Base-by-base conservation (phyloP, 2,888 invertebrate species). In the Ophion slaviceki region DNA sequence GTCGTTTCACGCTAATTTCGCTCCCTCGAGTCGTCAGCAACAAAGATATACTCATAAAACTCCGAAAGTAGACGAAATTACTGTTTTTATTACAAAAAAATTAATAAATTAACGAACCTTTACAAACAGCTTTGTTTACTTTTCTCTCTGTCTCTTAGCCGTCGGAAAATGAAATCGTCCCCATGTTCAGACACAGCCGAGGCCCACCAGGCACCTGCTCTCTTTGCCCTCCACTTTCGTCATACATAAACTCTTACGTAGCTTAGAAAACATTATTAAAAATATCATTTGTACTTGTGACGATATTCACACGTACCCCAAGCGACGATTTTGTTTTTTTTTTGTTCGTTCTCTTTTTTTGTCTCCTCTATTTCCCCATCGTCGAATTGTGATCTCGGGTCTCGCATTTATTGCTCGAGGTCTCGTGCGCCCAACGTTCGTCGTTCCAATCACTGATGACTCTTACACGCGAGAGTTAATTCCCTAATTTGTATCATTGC, bases 231-330 rank as follows among this genome's bases (percentile, higher is more conserved):
- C 64, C 66, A 10, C 24, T 77, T 53, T 28, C 11, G 14, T 75
- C 40, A 8, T 59, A 59, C 61, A 10, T 64, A 45, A 17, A 71
- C 64, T 82, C 66, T 77, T 36, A 40, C 24, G 47, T 81, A 76
- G 61, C 57, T 64, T 71, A 62, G 62, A 71, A 57, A 82, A 72
- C 71, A 40, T 77, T 62, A 62, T 82, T 76, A 32, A 71, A 82
- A 71, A 82, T 82, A 82, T 24, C 47, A 62, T 82, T 71, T 82
- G 81, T 75, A 81, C 81, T 76, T 76, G 45, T 45, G 66, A 74
- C 67, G 67, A 70, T 53, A 53, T 47, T 14, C 70, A 81, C 71
- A 64, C 53, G 62, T 47, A 57, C 53, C 76, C 45, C 36, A n/a
- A 28, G n/a, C 57, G 67, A 67, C 47, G 61, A n/a, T 66, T 75